Evolutionary conservation across 2,797 vertebrate genomes (phyloP), one percentile per base, ranked within the genome.

Genomic region (Neosilurus mollespiculum): DNA sequence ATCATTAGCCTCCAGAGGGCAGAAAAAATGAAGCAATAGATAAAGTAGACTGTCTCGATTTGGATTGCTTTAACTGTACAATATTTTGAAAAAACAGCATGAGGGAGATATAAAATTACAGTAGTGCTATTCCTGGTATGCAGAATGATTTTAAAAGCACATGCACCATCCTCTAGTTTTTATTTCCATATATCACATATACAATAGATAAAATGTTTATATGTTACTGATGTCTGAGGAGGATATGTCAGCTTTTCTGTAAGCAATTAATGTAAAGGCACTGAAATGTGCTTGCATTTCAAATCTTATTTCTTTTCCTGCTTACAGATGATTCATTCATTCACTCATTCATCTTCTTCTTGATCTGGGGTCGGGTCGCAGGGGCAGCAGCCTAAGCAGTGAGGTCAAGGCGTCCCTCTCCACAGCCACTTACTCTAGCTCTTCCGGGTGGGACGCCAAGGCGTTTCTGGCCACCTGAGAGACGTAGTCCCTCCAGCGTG

Each of bases 1-100:
- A 70, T 83, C 83, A 78, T 76, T 81, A 79, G 61, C 43, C 81
- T 70, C 62, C 58, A 78, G 54, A 26, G 15, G 6, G 8, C 34
- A 53, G 11, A 11, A 65, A 67, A 71, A 56, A 84, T 16, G 66
- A 79, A 22, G 67, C 54, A 78, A 15, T 72, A 65, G 49, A 34
- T 4, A 30, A 30, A 56, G 24, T 18, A 20, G 53, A 20, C 71
- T 5, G 24, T 9, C n/a, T 73, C 3, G 14, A 54, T 30, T 75
- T 24, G 10, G 16, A 56, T 18, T 11, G 11, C 22, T 72, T 53
- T 72, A 49, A 53, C 15, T 22, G 22, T 34, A 76, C 54, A 12
- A 2, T 22, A 49, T 73, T 73, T 54, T 73, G 16, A 54, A 56
- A 9, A 53, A 53, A 16, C 53, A 20, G 20, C 65, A 67, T 51